Evolutionary conservation across 2,888 invertebrate species (phyloP).

Genomic region (Lymantria dispar): DNA sequence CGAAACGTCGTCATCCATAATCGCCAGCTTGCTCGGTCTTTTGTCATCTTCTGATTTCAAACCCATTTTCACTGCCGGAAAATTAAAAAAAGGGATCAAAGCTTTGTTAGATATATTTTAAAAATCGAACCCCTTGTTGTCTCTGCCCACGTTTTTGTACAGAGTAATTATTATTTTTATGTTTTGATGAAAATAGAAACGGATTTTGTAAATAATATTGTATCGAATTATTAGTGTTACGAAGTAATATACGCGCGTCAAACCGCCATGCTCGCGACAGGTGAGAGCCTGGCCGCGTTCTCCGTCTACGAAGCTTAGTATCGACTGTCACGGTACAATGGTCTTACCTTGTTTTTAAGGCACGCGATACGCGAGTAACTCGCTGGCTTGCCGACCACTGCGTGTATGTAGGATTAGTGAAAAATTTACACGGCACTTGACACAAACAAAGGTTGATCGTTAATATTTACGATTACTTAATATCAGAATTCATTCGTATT

Average conservation of each 20-base stretch:
- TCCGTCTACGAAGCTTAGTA: slow-evolving; percentile 58
- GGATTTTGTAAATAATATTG: background rate
- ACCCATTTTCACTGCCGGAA: slow-evolving; percentile 69
- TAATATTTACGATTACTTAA: background rate
- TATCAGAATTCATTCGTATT: too few relatives aligned
- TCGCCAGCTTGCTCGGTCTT: slow-evolving; percentile 76
- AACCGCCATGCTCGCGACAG: slow-evolving; percentile 48
- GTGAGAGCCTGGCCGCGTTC: slow-evolving; percentile 50
- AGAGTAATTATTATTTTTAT: background rate
- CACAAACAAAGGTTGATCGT: slow-evolving; percentile 8
- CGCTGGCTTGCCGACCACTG: slow-evolving; percentile 32
- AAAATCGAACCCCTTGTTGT: slow-evolving; percentile 31
- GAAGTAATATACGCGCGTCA: slow-evolving; percentile 53
- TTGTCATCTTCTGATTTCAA: slow-evolving; percentile 73
- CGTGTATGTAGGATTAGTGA: slow-evolving; percentile 40
- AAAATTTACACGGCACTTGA: slow-evolving; percentile 46
- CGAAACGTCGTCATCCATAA: slow-evolving; percentile 73
- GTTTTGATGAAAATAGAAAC: background rate
- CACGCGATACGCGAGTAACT: slow-evolving; percentile 49
- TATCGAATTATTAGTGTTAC: slow-evolving; percentile 22
- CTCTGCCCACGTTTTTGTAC: slow-evolving; percentile 25
- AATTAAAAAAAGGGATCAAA: slow-evolving; percentile 20
- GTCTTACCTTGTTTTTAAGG: slow-evolving; percentile 68
- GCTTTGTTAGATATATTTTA: slow-evolving; percentile 11
- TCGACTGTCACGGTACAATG: slow-evolving; percentile 66